Percentiles rank a stretch among this genome's conserved stretches.
phyloP scores from a whole-genome alignment of 92 coral and sea anemone species.

The Phenganax marumi region DNA sequence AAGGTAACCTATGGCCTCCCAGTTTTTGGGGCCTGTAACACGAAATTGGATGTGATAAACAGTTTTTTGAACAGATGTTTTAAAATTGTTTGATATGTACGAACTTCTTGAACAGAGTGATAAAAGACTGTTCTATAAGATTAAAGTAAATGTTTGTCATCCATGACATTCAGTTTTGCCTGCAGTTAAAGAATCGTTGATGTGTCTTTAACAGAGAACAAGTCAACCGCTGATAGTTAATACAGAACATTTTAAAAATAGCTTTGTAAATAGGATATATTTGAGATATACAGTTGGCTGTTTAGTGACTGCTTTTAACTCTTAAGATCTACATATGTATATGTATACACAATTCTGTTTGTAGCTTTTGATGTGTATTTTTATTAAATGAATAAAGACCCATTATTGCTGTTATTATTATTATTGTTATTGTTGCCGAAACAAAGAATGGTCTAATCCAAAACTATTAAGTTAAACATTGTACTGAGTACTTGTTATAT shows the following conservation, averaged over 20 bases:
- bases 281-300: slow-evolving; percentile 21
- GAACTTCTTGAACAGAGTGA: slow-evolving; percentile 17
- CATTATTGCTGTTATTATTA: neutral
- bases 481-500: slow-evolving; percentile 9
- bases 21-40: slow-evolving; percentile 33
- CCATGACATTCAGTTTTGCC: slow-evolving; percentile 35
- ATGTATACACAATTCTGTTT: too few species aligned
- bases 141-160: slow-evolving; percentile 21
- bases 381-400: neutral
- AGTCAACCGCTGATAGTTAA: slow-evolving; percentile 23
- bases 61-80: slow-evolving; percentile 41
- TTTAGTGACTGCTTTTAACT: too few species aligned
- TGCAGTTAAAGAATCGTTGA: slow-evolving; percentile 28
- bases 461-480: too few species aligned
- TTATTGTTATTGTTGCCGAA: neutral
- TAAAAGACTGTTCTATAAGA: slow-evolving; percentile 17
- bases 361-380: slow-evolving; percentile 1
- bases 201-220: slow-evolving; percentile 25
- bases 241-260: slow-evolving; percentile 32
- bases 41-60: slow-evolving; percentile 39
- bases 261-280: slow-evolving; percentile 20
- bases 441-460: neutral
- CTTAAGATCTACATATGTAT: too few species aligned
- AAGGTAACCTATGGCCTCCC: slow-evolving; percentile 46
- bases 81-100: slow-evolving; percentile 14